These are phyloP conservation scores for Beroe forskalii DNA, from an alignment of 37 sponge, comb jelly and placozoan species.

Conservation along the genomic window DNA sequence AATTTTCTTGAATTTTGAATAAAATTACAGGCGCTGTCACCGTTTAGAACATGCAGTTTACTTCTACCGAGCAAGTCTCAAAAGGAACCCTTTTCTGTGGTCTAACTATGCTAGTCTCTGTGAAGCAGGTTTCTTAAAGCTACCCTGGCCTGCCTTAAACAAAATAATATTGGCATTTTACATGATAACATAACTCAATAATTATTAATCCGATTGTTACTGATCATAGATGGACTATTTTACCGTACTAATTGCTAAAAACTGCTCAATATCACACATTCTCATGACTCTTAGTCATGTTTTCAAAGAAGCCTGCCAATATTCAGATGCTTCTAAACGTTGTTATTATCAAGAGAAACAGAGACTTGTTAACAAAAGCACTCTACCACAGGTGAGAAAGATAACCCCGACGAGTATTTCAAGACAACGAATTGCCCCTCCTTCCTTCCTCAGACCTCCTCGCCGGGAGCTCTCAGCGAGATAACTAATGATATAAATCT, in stretches of 20 bases:
- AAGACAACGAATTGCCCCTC: constrained; percentile 69
- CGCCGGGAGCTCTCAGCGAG: constrained; percentile 59
- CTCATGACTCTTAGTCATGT: too few relatives aligned
- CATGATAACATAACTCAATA: too few relatives aligned
- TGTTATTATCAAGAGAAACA: too few relatives aligned
- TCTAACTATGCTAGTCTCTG: constrained; percentile 77
- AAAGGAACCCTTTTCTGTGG: constrained; percentile 88
- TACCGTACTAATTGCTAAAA: too few relatives aligned
- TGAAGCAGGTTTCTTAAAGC: constrained; percentile 70
- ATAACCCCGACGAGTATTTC: constrained; percentile 72
- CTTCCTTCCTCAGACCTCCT: constrained; percentile 60
- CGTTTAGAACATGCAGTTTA: constrained; percentile 69
- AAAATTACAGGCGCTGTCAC: constrained; percentile 67
- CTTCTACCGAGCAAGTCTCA: constrained; percentile 72
- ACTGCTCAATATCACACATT: too few relatives aligned
- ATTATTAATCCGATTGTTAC: too few relatives aligned
- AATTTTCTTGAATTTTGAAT: too few relatives aligned
- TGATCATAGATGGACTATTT: too few relatives aligned
- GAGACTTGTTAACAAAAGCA: too few relatives aligned
- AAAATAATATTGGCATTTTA: too few relatives aligned
- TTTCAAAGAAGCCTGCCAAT: too few relatives aligned
- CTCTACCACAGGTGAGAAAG: constrained; percentile 71
- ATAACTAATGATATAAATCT: constrained; percentile 43
- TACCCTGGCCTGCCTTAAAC: not conserved
- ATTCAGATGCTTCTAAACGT: too few relatives aligned